Evolutionary conservation across 1,140 invertebrate genomes (phyloP).

Genomic region (Steinernema feltiae): DNA sequence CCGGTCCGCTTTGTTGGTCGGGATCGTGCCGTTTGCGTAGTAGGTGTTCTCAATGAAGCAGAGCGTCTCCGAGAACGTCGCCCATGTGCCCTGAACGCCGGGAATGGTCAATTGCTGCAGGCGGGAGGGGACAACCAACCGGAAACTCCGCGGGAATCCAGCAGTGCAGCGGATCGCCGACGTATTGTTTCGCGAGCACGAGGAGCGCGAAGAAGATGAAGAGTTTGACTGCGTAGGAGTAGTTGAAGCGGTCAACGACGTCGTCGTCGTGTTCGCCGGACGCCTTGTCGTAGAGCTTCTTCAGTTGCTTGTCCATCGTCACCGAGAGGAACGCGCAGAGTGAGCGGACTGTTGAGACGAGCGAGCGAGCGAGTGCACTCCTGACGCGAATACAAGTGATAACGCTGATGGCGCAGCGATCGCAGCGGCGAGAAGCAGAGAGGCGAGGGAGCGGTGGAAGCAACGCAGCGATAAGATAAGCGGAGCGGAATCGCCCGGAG

Average conservation of each 20-base stretch:
- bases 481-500: not conserved
- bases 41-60: slow-evolving; percentile 6
- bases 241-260: slow-evolving; percentile 11
- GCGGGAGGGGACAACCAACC: not conserved
- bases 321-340: not conserved
- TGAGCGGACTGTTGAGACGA: not conserved
- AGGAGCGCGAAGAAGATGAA: slow-evolving; percentile 3
- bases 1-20: not conserved
- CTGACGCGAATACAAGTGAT: too few species aligned
- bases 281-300: slow-evolving; percentile 3
- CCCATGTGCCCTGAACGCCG: slow-evolving; percentile 6
- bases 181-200: not conserved
- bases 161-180: slow-evolving; percentile 7
- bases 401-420: too few species aligned
- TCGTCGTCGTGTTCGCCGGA: not conserved
- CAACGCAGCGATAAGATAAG: not conserved
- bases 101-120: not conserved
- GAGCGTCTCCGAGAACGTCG: not conserved
- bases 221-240: slow-evolving; percentile 5
- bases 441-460: not conserved
- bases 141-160: slow-evolving; percentile 3
- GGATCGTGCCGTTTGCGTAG: slow-evolving; percentile 9
- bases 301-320: not conserved
- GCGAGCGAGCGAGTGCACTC: not conserved
- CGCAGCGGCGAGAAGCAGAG: not conserved